Evolutionary conservation across 2,113 vertebrate species (phyloP).

Genomic region (Marmota monax): DNA sequence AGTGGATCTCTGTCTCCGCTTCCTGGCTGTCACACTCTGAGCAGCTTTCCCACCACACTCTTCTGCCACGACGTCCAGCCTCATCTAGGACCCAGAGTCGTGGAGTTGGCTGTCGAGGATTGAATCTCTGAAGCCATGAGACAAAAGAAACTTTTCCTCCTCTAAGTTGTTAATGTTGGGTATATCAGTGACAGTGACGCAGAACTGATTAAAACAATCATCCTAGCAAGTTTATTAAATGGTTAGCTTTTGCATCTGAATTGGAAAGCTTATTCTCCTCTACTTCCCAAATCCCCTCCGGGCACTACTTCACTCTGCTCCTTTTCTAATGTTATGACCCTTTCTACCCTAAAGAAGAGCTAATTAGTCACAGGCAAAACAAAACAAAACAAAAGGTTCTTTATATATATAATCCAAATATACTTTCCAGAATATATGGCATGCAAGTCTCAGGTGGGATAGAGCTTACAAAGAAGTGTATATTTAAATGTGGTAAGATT

Average conservation of each 20-base stretch:
- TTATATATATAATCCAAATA: constrained; percentile 52
- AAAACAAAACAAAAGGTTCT: background rate
- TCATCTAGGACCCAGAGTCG: too few species aligned
- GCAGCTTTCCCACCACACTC: too few species aligned
- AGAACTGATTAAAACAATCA: background rate
- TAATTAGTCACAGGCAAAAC: constrained; percentile 36
- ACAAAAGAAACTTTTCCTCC: too few species aligned
- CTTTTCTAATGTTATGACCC: constrained; percentile 23
- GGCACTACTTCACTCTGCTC: background rate
- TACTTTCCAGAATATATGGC: background rate
- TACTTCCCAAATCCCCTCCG: background rate
- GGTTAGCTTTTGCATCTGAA: background rate
- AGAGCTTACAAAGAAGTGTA: background rate
- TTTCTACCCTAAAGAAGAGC: background rate
- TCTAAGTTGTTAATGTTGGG: too few species aligned
- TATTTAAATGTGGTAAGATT: constrained; percentile 50
- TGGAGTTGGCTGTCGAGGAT: too few species aligned
- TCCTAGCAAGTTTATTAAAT: background rate
- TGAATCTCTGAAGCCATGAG: too few species aligned
- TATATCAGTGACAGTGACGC: too few species aligned
- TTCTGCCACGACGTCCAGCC: too few species aligned
- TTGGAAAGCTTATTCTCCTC: background rate
- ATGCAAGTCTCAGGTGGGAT: background rate
- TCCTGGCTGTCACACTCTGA: too few species aligned
- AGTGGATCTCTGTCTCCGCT: too few species aligned